Evolutionary conservation across 2,888 invertebrate species (phyloP), one percentile per base, ranked within the genome.

Genomic region (Drosophila longiperda): DNA sequence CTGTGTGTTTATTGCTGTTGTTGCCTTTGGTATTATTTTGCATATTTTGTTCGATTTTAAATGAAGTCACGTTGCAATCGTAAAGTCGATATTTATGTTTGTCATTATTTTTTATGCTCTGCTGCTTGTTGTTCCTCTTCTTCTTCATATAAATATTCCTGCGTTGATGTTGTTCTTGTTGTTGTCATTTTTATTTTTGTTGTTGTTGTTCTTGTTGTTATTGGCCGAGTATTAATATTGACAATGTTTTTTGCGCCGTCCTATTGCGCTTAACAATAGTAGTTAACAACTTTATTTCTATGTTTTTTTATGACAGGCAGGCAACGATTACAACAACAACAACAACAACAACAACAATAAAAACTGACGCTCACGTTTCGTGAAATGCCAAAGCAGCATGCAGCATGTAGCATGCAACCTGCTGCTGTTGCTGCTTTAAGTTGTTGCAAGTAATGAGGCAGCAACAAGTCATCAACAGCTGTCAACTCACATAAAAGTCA

Each of bases 1-100:
- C 26, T 26, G 40, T 42, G 50, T 45, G 49, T 60, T 9, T n/a
- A 40, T 45, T 45, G 20, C 7, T 64, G 68, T 34, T 82, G 65
- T 45, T 78, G 67, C 49, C 61, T 50, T 60, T 72, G 82, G 71
- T 73, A 80, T 86, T 90, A 83, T 83, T 78, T 78, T 81, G 90
- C 87, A 89, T 86, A 89, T 90, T 89, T 57, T 89, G 90, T 87
- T 87, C 87, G 87, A 87, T 90, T 90, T 90, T 89, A 87, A 87
- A 87, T 90, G 90, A 87, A 87, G 87, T 87, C 87, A 87, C 90
- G 90, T 87, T 87, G 90, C 90, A 89, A 87, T 80, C 83, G 78
- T 80, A 83, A 82, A 82, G 78, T 66, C 73, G 78, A 77, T 83
- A 83, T 82, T 82, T 83, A 82, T 77, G 75, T 82, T 80, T 82